Conservation (phyloP, 2,888 invertebrate genomes). For the Brachypalpus laphriformis region DNA sequence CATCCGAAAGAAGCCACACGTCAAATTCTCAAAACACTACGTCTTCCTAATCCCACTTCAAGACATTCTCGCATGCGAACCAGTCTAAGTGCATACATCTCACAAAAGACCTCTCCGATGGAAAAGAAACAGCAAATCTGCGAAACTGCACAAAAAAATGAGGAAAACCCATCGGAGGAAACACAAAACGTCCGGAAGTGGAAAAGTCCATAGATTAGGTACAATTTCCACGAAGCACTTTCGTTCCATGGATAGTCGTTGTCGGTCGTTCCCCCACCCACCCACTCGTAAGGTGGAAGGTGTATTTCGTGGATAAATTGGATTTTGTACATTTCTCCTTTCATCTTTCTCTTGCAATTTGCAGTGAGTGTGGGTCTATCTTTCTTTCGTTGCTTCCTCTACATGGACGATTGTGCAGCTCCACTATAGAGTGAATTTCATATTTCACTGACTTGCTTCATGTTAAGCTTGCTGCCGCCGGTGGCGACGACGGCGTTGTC, state of each 20-base stretch:
- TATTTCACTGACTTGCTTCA: constrained; percentile 26
- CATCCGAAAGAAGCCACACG: constrained; percentile 42
- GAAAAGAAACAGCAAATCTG: constrained; percentile 28
- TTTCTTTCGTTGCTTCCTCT: neutral
- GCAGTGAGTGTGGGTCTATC: neutral
- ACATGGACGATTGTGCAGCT: neutral
- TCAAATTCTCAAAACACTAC: constrained; percentile 31
- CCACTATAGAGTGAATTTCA: constrained; percentile 17
- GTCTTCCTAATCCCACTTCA: constrained; percentile 43
- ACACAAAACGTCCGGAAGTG: constrained; percentile 65
- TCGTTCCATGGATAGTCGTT: constrained; percentile 14
- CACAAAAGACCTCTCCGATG: constrained; percentile 11
- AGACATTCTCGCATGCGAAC: constrained; percentile 29
- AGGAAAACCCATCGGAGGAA: constrained; percentile 36
- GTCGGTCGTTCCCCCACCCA: neutral
- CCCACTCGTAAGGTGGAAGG: neutral
- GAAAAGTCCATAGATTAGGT: constrained; percentile 54
- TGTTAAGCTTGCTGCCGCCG: constrained; percentile 36
- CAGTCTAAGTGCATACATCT: neutral
- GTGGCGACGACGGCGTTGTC: neutral
- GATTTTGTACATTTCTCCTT: constrained; percentile 45
- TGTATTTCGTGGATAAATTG: constrained; percentile 59
- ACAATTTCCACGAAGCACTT: constrained; percentile 61
- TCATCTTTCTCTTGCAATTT: constrained; percentile 26
- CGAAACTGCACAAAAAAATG: constrained; percentile 5